Conservation (phyloP, 2,888 invertebrate genomes). For the Entomobrya proxima region DNA sequence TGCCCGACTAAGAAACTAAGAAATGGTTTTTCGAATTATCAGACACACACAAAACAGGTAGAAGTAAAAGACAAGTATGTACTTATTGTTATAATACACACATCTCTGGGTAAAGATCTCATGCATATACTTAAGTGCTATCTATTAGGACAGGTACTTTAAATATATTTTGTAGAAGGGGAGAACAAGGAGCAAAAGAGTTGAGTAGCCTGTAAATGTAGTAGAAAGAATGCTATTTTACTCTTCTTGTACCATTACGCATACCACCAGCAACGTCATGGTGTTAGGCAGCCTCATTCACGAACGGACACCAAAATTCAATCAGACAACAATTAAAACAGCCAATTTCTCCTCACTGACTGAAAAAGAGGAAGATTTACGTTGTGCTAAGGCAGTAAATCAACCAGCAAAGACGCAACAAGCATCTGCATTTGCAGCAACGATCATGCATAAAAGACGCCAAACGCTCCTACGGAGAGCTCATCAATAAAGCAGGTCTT, state of each 20-base stretch:
- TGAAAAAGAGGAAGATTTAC: conserved; percentile 34
- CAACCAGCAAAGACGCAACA: conserved; percentile 30
- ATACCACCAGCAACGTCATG: conserved; percentile 35
- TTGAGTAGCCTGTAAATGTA: neutral
- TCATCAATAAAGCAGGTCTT: conserved; percentile 34
- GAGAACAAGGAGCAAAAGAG: neutral
- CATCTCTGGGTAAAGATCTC: neutral
- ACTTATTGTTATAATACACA: neutral
- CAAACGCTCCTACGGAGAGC: conserved; percentile 20
- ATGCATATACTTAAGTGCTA: neutral
- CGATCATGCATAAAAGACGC: conserved; percentile 10
- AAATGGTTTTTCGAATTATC: conserved; percentile 9
- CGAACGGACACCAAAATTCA: conserved; percentile 57
- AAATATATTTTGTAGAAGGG: neutral
- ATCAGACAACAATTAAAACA: conserved; percentile 59
- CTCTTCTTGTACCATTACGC: neutral
- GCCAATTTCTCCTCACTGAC: conserved; percentile 43
- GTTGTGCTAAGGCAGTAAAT: conserved; percentile 49
- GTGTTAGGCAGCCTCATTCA: conserved; percentile 51
- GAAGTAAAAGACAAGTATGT: neutral
- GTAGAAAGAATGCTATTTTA: conserved; percentile 3
- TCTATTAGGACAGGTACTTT: neutral
- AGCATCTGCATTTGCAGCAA: no score
- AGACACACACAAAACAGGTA: neutral
- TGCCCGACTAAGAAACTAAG: neutral